Percentiles rank a stretch among this genome's conserved stretches.
phyloP scores from a whole-genome alignment of 2,888 invertebrate genomes.

The Acheta domesticus region DNA sequence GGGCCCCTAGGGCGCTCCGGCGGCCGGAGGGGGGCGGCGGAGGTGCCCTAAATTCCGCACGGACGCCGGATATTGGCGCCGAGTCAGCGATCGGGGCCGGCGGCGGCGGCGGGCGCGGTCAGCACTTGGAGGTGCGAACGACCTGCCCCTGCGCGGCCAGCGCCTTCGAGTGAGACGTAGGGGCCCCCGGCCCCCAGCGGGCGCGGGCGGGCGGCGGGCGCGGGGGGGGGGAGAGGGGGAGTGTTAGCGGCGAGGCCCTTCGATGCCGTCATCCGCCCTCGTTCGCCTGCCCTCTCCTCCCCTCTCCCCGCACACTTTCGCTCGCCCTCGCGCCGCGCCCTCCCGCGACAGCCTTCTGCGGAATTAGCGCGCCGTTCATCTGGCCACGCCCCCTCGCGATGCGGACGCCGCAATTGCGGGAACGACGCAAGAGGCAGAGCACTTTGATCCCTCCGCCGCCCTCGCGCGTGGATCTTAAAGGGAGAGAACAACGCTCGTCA shows the following conservation, averaged over 20 bases:
- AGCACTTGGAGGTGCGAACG: conserved; percentile 18
- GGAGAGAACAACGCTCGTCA: no score
- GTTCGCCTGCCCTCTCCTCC: no score
- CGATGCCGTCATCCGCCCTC: no score
- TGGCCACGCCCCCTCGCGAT: neutral
- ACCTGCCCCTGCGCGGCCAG: neutral
- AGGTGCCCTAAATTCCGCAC: neutral
- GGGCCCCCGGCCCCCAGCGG: no score
- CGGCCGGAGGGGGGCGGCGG: neutral
- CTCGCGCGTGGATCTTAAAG: no score
- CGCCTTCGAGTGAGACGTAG: no score
- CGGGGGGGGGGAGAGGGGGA: no score
- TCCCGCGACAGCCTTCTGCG: neutral
- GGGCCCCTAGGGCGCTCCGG: neutral
- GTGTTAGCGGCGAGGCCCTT: no score
- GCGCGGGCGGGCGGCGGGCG: no score
- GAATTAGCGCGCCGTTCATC: neutral
- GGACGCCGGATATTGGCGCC: conserved; percentile 18
- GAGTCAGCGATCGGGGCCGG: neutral
- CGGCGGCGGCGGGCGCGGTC: neutral
- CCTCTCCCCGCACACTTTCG: neutral
- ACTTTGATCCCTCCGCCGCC: no score
- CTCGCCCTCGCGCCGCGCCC: neutral
- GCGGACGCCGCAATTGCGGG: neutral
- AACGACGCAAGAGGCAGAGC: no score